These are phyloP conservation scores for Probaryconus sp. DNA, from an alignment of 1,140 invertebrate species.

Conservation along the genomic window DNA sequence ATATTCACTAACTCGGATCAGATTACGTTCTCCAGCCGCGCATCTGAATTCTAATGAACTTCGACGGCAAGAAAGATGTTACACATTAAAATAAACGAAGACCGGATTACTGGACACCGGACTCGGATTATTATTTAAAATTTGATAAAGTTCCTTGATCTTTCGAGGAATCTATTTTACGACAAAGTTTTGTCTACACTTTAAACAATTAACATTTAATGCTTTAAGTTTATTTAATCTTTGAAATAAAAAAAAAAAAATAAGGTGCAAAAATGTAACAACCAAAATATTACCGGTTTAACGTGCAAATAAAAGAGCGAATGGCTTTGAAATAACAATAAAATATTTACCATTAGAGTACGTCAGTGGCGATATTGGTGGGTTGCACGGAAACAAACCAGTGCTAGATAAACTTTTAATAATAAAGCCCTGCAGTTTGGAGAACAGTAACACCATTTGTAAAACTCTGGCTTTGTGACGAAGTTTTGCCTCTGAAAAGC, in stretches of 20 bases:
- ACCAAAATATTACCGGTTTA: too few relatives aligned
- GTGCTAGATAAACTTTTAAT: conserved; percentile 68
- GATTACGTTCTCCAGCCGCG: conserved; percentile 25
- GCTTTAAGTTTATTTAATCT: too few relatives aligned
- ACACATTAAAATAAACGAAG: neutral
- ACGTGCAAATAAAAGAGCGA: conserved; percentile 37
- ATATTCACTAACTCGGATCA: conserved; percentile 44
- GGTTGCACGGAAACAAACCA: conserved; percentile 74
- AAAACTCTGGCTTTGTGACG: conserved; percentile 65
- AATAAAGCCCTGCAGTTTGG: conserved; percentile 72
- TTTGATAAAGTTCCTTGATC: too few relatives aligned
- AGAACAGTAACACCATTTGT: conserved; percentile 74
- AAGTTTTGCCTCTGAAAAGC: conserved; percentile 70
- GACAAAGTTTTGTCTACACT: too few relatives aligned
- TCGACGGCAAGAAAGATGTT: neutral
- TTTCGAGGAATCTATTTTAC: too few relatives aligned
- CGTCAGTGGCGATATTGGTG: conserved; percentile 71
- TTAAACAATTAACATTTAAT: too few relatives aligned
- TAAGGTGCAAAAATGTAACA: too few relatives aligned
- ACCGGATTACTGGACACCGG: too few relatives aligned
- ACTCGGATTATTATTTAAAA: too few relatives aligned
- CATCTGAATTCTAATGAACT: too few relatives aligned
- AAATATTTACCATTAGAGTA: conserved; percentile 74
- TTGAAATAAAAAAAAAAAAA: too few relatives aligned
- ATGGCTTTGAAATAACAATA: conserved; percentile 45